These are phyloP conservation scores for Rhamphomyia laevipes DNA, from an alignment of 2,888 invertebrate species.

Conservation along the genomic window DNA sequence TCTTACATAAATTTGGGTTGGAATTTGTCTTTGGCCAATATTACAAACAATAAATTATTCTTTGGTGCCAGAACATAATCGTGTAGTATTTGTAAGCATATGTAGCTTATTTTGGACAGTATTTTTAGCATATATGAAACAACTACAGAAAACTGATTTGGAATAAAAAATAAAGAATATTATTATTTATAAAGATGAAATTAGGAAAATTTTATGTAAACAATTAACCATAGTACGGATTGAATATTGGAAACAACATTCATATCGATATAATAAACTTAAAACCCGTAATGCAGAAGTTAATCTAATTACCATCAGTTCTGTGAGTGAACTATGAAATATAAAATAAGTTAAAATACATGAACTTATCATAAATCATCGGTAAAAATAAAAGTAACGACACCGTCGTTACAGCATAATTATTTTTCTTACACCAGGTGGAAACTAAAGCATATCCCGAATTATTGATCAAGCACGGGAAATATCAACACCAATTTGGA, in stretches of 20 bases:
- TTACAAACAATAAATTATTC: constrained; percentile 64
- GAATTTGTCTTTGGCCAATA: constrained; percentile 57
- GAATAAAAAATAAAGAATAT: neutral
- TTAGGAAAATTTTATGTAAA: too few species aligned
- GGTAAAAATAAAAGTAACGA: too few species aligned
- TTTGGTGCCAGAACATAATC: constrained; percentile 59
- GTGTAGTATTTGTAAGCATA: constrained; percentile 57
- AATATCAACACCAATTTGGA: constrained; percentile 71
- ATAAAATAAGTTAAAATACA: too few species aligned
- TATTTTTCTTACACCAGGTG: constrained; percentile 45
- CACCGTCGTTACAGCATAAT: too few species aligned
- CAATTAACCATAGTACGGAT: too few species aligned
- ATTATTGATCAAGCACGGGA: constrained; percentile 61
- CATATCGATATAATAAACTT: too few species aligned
- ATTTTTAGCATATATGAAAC: constrained; percentile 66
- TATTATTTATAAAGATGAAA: too few species aligned
- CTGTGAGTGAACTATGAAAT: too few species aligned
- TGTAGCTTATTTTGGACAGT: constrained; percentile 67
- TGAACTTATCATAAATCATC: too few species aligned
- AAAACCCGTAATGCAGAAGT: too few species aligned
- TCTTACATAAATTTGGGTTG: constrained; percentile 29
- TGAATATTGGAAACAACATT: too few species aligned
- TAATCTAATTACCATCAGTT: too few species aligned
- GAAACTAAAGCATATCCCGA: constrained; percentile 78
- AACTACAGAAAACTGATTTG: constrained; percentile 28